These are phyloP conservation scores for Furcifer pardalis DNA, from an alignment of 2,797 vertebrate species.

Conservation along the genomic window DNA sequence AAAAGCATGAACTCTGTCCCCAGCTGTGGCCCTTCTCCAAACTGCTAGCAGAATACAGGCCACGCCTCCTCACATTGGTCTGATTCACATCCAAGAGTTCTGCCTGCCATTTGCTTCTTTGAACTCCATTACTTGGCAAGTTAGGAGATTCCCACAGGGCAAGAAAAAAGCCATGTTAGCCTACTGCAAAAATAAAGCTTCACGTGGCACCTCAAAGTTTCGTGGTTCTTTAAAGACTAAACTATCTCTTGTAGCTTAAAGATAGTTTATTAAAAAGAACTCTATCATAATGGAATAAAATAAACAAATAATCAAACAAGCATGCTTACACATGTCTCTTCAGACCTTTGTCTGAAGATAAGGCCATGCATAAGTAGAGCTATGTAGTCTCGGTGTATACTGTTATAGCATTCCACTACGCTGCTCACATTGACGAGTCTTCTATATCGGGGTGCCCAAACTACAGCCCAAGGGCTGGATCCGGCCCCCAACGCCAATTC, in stretches of 20 bases:
- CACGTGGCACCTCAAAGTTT: neutral
- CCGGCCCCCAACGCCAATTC: too few species aligned
- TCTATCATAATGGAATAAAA: neutral
- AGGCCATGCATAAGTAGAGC: neutral
- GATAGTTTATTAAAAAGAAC: neutral
- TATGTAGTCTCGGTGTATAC: conserved; percentile 17
- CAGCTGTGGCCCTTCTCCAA: too few species aligned
- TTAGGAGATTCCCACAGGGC: neutral
- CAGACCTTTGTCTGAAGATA: too few species aligned
- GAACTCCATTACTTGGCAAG: neutral
- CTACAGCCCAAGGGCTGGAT: too few species aligned
- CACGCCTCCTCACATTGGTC: neutral
- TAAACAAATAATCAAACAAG: too few species aligned
- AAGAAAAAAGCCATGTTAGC: neutral
- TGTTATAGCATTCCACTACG: conserved; percentile 11
- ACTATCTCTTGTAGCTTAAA: neutral
- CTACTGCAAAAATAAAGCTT: neutral
- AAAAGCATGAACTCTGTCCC: neutral
- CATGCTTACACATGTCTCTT: too few species aligned
- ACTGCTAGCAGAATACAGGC: neutral
- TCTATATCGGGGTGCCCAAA: too few species aligned
- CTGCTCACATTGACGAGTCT: conserved; percentile 10
- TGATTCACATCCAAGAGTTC: neutral
- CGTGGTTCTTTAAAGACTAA: neutral
- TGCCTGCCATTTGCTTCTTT: neutral